Percentiles rank a stretch among this genome's conserved stretches.
Evolutionary conservation across 2,113 vertebrate species (phyloP).

Genomic region (Elgaria multicarinata): DNA sequence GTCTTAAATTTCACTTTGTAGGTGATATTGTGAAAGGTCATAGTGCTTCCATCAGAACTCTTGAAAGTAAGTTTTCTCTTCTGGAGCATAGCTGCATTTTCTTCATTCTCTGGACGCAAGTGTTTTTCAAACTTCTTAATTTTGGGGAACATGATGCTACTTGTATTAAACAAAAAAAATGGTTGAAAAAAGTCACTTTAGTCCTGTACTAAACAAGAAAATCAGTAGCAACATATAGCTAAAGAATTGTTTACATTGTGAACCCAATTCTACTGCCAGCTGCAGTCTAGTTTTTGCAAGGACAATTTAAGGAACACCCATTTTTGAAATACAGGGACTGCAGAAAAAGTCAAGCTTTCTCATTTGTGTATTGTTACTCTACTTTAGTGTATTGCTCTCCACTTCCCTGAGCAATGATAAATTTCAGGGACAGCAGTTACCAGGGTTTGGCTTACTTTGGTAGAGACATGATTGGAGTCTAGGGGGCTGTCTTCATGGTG

Average conservation of each 20-base stretch:
- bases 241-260: not conserved
- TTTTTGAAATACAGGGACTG: not conserved
- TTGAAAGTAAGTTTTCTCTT: not conserved
- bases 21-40: conserved; percentile 67
- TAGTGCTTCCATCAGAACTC: conserved; percentile 8
- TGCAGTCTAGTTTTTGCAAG: not conserved
- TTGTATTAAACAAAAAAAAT: not conserved
- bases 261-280: too few species aligned
- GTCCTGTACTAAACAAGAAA: too few species aligned
- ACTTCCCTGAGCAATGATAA: not conserved
- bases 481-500: too few species aligned
- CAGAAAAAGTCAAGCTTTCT: not conserved
- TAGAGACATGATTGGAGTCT: not conserved
- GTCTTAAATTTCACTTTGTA: conserved; percentile 64
- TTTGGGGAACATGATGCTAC: not conserved
- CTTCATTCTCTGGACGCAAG: not conserved
- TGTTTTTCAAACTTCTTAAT: not conserved
- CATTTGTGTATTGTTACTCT: not conserved
- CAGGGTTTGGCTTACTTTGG: not conserved
- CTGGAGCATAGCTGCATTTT: not conserved
- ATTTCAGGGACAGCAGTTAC: not conserved
- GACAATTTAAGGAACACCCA: not conserved
- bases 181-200: not conserved
- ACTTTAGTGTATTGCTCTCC: not conserved
- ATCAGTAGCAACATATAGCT: not conserved